These are phyloP conservation scores for Strix uralensis DNA, from an alignment of 2,113 vertebrate genomes.

Conservation along the genomic window DNA sequence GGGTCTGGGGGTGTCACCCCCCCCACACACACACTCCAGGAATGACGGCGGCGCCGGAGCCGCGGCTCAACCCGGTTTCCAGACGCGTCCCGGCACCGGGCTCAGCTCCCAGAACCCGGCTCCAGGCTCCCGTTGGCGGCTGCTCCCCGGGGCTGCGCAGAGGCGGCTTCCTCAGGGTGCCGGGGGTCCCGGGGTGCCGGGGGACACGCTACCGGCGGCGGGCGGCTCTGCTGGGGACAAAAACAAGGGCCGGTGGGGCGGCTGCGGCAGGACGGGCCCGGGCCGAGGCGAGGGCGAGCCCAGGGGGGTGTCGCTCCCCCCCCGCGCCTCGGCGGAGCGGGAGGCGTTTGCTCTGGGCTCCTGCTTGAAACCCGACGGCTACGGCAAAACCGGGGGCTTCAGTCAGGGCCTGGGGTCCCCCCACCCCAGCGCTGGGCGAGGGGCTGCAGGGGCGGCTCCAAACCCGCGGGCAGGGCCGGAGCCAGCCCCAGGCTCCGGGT, in stretches of 20 bases:
- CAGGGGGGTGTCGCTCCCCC: background rate
- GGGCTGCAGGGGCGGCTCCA: too few relatives aligned
- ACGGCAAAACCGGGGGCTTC: constrained; percentile 82
- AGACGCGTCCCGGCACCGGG: too few relatives aligned
- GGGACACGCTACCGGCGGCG: background rate
- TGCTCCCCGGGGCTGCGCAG: background rate
- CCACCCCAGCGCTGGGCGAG: too few relatives aligned
- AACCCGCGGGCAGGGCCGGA: accelerated
- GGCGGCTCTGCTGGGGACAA: constrained; percentile 55
- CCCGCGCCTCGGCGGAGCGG: background rate
- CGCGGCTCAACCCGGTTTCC: background rate
- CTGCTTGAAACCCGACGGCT: constrained; percentile 86
- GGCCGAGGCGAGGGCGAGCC: too few relatives aligned
- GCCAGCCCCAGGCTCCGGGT: accelerated
- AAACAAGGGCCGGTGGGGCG: background rate
- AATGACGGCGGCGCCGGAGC: background rate
- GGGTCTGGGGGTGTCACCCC: too few relatives aligned
- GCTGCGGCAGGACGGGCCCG: accelerated
- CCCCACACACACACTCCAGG: too few relatives aligned
- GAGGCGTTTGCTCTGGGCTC: constrained; percentile 80
- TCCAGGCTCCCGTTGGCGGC: constrained; percentile 73
- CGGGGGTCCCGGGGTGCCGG: background rate
- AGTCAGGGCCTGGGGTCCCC: constrained; percentile 69
- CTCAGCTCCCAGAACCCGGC: constrained; percentile 55
- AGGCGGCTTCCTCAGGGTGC: background rate